phyloP scores from a whole-genome alignment of 1,140 invertebrate genomes.

The Aphelinus atriplicis region DNA sequence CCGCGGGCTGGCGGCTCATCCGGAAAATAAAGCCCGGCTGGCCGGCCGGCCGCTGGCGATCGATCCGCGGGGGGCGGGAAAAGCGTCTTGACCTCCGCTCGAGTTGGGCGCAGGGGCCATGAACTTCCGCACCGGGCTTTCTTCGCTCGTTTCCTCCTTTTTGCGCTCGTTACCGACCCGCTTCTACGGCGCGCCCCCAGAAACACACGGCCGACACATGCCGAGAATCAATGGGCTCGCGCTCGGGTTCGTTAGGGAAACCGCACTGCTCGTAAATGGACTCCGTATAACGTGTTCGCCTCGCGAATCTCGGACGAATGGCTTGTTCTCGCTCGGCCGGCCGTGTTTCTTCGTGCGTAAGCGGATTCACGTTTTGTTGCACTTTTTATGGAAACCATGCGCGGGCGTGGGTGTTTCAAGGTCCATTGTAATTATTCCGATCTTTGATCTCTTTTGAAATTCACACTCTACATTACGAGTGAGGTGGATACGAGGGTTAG shows the following conservation, averaged over 20 bases:
- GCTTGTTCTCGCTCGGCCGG: neutral
- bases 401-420: neutral
- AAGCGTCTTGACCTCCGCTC: slow-evolving; percentile 2
- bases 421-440: no score
- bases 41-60: no score
- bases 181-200: neutral
- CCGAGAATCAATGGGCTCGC: slow-evolving; percentile 17
- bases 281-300: neutral
- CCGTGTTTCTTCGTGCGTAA: neutral
- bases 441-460: no score
- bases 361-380: neutral
- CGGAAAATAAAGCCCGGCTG: no score
- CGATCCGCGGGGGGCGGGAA: neutral
- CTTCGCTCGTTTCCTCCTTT: slow-evolving; percentile 8
- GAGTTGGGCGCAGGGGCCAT: neutral
- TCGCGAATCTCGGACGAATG: neutral
- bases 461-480: no score
- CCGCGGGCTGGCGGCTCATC: neutral
- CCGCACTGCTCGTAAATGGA: slow-evolving; percentile 22
- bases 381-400: neutral
- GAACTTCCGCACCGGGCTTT: slow-evolving; percentile 25
- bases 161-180: neutral
- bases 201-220: neutral
- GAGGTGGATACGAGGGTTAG: no score
- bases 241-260: slow-evolving; percentile 20